Conservation (phyloP, 2,113 vertebrate species). For the Sinosuthora webbiana region DNA sequence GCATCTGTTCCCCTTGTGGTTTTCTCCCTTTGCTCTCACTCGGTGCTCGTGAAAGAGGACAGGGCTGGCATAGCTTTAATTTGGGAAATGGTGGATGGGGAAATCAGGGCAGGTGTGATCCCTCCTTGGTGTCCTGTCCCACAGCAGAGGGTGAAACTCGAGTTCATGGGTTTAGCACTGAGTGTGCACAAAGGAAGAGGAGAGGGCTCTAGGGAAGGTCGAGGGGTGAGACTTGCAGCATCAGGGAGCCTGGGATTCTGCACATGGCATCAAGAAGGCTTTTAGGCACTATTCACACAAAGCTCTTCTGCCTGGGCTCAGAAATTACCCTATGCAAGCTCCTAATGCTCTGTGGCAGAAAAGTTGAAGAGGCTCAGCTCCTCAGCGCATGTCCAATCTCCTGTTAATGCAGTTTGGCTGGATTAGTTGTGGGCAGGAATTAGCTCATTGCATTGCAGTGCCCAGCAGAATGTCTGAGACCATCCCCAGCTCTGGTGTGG, state of each 20-base stretch:
- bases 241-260: background rate
- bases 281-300: background rate
- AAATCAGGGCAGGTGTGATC: slow-evolving; percentile 41
- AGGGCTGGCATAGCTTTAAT: slow-evolving; percentile 18
- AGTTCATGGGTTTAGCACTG: background rate
- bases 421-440: background rate
- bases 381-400: background rate
- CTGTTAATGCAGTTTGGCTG: background rate
- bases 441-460: background rate
- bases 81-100: slow-evolving; percentile 37
- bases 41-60: slow-evolving; percentile 32
- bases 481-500: background rate
- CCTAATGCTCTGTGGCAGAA: background rate
- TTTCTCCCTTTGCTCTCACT: slow-evolving; percentile 43
- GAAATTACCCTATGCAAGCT: background rate
- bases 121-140: background rate
- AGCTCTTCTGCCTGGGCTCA: background rate
- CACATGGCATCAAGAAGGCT: background rate
- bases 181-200: background rate
- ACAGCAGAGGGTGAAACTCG: background rate
- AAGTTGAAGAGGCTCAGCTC: background rate
- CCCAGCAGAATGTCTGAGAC: background rate
- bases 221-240: background rate
- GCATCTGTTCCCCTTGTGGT: slow-evolving; percentile 43
- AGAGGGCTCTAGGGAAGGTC: background rate